Conservation (phyloP, 2,113 vertebrate species). For the Sebastes fasciatus region DNA sequence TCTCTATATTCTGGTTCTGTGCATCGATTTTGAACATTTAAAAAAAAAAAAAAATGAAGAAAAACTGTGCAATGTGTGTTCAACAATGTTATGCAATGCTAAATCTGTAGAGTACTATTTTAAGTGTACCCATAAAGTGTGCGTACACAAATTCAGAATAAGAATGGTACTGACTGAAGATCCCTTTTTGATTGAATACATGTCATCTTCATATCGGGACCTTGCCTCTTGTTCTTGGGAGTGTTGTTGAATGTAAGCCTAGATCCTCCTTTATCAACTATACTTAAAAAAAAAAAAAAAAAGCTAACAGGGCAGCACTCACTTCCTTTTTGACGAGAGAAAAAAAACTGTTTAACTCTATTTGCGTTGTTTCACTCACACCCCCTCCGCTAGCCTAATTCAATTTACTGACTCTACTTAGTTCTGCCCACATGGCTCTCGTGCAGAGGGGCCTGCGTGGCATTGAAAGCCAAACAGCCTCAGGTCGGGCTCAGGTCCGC, state of each 20-base stretch:
- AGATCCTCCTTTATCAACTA: not conserved
- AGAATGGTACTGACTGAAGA: not conserved
- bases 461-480: slow-evolving; percentile 54
- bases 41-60: too few relatives aligned
- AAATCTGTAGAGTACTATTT: not conserved
- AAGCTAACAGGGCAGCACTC: not conserved
- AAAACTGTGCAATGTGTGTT: not conserved
- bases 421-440: slow-evolving; percentile 52
- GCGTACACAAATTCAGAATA: not conserved
- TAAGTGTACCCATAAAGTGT: not conserved
- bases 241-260: not conserved
- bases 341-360: slow-evolving; percentile 3
- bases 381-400: slow-evolving; percentile 45
- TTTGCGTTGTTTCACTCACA: slow-evolving; percentile 26
- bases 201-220: not conserved
- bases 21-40: too few relatives aligned
- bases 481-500: slow-evolving; percentile 27
- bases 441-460: slow-evolving; percentile 41
- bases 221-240: not conserved
- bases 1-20: too few relatives aligned
- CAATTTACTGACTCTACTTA: slow-evolving; percentile 61
- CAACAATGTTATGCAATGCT: not conserved
- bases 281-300: not conserved
- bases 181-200: not conserved
- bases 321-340: slow-evolving; percentile 11